These are phyloP conservation scores for Odocoileus virginianus DNA, from an alignment of 2,113 vertebrate species.

Conservation along the genomic window DNA sequence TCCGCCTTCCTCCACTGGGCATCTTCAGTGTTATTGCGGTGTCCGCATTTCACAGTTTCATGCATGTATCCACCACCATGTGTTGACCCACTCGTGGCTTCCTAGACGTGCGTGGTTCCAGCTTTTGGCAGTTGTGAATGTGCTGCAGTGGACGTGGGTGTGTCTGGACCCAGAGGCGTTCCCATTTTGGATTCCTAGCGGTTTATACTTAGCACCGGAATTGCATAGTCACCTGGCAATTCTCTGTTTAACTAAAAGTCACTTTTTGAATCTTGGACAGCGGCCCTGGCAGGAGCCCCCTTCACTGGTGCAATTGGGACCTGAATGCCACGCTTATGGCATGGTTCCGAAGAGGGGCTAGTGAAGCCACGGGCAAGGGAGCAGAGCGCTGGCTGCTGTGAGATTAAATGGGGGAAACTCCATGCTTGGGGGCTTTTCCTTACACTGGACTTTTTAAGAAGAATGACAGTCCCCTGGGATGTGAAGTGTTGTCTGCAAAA, in stretches of 20 bases:
- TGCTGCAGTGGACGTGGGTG: not conserved
- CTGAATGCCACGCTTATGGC: too few species aligned
- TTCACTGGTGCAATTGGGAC: not conserved
- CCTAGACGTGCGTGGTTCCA: not conserved
- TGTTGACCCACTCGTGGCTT: not conserved
- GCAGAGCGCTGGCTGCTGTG: not conserved
- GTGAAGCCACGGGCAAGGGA: accelerated
- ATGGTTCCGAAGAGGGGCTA: not conserved
- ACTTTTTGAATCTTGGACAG: not conserved
- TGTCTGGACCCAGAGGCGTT: not conserved
- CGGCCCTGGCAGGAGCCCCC: too few species aligned
- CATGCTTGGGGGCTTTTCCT: not conserved
- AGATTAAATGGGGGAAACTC: not conserved
- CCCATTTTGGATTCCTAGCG: not conserved
- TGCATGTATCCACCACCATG: not conserved
- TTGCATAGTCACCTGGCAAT: not conserved
- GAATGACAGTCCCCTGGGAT: not conserved
- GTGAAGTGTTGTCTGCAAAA: not conserved
- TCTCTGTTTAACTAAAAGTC: not conserved
- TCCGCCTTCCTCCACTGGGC: not conserved
- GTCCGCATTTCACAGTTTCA: too few species aligned
- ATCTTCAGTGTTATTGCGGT: not conserved
- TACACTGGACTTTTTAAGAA: not conserved
- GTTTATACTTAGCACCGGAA: not conserved
- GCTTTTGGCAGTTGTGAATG: not conserved